Evolutionary conservation across 2,888 invertebrate species (phyloP).

Genomic region (Ectemnius lituratus): DNA sequence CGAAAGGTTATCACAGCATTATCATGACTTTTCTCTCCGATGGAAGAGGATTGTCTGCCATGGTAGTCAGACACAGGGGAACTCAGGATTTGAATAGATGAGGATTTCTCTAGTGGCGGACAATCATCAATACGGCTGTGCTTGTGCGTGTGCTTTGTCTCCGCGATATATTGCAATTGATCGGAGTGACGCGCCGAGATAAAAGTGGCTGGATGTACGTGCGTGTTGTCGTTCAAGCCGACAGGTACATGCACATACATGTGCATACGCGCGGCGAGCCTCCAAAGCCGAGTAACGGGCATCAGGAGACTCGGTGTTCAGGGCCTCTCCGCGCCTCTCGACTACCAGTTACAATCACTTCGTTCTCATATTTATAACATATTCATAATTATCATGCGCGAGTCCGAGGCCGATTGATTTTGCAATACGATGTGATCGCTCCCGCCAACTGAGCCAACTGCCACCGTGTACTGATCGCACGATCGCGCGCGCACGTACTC

Average conservation of each 20-base stretch:
- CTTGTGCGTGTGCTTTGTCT: too few relatives aligned
- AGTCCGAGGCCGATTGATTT: conserved; percentile 74
- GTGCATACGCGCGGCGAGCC: conserved; percentile 62
- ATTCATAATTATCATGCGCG: conserved; percentile 75
- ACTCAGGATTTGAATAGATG: conserved; percentile 53
- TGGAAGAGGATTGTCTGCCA: neutral
- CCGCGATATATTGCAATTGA: too few relatives aligned
- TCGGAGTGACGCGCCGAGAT: conserved; percentile 17
- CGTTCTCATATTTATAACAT: conserved; percentile 75
- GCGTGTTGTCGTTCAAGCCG: neutral
- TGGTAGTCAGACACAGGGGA: conserved; percentile 34
- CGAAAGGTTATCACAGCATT: neutral
- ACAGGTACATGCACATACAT: neutral
- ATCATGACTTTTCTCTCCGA: conserved; percentile 23
- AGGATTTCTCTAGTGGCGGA: conserved; percentile 58
- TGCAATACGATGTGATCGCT: conserved; percentile 62
- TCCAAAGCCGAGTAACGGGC: conserved; percentile 70
- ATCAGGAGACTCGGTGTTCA: conserved; percentile 52
- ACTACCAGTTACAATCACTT: conserved; percentile 66
- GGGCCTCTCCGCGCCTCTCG: conserved; percentile 60
- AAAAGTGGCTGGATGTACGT: conserved; percentile 13
- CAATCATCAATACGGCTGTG: too few relatives aligned
- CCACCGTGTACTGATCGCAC: neutral
- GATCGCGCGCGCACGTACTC: too few relatives aligned
- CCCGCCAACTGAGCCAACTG: conserved; percentile 14